Conservation (phyloP, 2,113 vertebrate genomes). For the Sorex fumeus region DNA sequence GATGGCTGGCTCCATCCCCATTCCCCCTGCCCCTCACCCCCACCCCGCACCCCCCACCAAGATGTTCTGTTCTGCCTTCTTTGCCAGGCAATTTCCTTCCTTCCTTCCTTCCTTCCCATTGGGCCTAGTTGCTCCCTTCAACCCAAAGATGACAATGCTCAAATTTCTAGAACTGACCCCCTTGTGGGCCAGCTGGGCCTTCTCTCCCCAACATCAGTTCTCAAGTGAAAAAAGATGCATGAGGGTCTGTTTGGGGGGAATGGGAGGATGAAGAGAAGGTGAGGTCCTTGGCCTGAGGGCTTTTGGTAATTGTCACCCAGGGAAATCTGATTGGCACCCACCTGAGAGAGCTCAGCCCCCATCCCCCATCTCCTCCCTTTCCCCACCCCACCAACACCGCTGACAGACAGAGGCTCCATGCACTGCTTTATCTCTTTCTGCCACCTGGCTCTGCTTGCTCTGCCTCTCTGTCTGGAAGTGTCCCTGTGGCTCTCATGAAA, state of each 20-base stretch:
- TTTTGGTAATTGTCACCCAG: constrained; percentile 46
- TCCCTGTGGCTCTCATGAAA: constrained; percentile 65
- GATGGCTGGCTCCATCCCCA: not conserved
- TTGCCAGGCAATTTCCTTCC: not conserved
- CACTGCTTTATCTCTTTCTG: constrained; percentile 67
- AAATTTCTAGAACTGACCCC: not conserved
- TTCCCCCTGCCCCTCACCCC: no score
- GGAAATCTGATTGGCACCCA: constrained; percentile 8
- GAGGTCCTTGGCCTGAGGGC: not conserved
- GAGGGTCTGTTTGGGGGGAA: not conserved
- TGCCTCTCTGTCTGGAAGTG: constrained; percentile 33
- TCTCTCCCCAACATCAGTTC: not conserved
- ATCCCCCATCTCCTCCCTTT: accelerated
- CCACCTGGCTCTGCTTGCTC: constrained; percentile 55
- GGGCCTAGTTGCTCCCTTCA: not conserved
- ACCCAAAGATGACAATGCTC: no score
- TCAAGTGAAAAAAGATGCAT: not conserved
- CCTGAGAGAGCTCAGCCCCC: constrained; percentile 56
- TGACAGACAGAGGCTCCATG: not conserved
- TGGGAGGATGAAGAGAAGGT: not conserved
- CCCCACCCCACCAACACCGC: not conserved
- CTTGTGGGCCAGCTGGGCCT: no score
- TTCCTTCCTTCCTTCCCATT: not conserved
- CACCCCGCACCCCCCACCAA: no score
- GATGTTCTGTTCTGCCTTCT: not conserved